These are phyloP conservation scores for Cyprinodon diabolis DNA, from an alignment of 2,797 vertebrate genomes.

Conservation along the genomic window DNA sequence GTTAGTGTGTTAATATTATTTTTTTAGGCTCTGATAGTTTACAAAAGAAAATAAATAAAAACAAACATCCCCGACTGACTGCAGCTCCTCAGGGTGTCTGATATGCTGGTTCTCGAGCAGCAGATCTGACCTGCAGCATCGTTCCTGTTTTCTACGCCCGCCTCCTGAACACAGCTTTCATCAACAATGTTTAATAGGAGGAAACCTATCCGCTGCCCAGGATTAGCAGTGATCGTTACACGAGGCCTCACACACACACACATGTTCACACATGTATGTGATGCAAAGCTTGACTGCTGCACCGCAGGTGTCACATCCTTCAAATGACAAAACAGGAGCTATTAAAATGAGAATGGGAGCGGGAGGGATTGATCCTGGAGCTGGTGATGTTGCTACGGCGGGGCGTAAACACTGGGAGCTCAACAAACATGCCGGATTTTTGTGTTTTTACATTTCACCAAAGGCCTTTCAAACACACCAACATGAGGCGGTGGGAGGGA, in stretches of 20 bases:
- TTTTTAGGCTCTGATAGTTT: not conserved
- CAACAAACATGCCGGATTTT: slow-evolving; percentile 49
- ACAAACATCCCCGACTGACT: not conserved
- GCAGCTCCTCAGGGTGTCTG: not conserved
- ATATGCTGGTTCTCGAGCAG: slow-evolving; percentile 14
- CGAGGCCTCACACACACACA: slow-evolving; percentile 5
- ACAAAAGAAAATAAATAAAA: not conserved
- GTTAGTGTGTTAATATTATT: not conserved
- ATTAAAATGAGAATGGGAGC: slow-evolving; percentile 14
- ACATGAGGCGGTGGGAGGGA: slow-evolving; percentile 60
- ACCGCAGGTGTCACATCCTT: slow-evolving; percentile 48
- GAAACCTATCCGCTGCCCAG: slow-evolving; percentile 13
- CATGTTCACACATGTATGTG: slow-evolving; percentile 5
- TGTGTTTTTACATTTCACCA: slow-evolving; percentile 49
- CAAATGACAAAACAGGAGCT: slow-evolving; percentile 32
- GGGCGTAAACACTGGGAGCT: slow-evolving; percentile 36
- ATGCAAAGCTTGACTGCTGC: slow-evolving; percentile 12
- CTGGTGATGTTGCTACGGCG: not conserved
- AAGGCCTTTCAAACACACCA: slow-evolving; percentile 54
- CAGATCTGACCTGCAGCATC: slow-evolving; percentile 24
- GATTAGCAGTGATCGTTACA: slow-evolving; percentile 26
- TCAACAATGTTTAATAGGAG: slow-evolving; percentile 23
- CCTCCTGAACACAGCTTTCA: slow-evolving; percentile 21
- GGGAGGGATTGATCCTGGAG: not conserved
- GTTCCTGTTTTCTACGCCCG: not conserved